phyloP scores from a whole-genome alignment of 2,797 vertebrate genomes.

The Pyrocephalus nanus region DNA sequence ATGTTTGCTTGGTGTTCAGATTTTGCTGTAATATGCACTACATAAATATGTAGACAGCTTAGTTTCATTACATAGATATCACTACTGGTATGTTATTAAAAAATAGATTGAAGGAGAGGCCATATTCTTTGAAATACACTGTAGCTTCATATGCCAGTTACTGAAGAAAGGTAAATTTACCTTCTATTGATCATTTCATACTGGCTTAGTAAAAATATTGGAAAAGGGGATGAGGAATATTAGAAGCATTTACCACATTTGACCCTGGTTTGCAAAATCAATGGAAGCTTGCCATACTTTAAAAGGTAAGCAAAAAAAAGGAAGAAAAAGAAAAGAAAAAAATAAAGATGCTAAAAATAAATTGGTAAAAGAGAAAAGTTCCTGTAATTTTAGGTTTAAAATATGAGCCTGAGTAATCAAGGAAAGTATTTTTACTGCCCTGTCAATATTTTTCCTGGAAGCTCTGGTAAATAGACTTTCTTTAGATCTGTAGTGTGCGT shows the following conservation, averaged over 20 bases:
- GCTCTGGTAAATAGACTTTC: constrained; percentile 74
- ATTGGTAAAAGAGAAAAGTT: constrained; percentile 73
- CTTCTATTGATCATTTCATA: constrained; percentile 40
- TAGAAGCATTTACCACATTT: constrained; percentile 13
- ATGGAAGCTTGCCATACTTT: constrained; percentile 58
- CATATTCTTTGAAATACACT: constrained; percentile 10
- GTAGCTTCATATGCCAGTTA: neutral
- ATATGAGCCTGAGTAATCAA: constrained; percentile 79
- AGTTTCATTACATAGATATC: constrained; percentile 29
- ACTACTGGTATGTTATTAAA: neutral
- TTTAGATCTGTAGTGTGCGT: constrained; percentile 75
- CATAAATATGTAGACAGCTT: constrained; percentile 51
- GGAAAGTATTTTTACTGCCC: constrained; percentile 84
- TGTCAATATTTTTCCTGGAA: constrained; percentile 86
- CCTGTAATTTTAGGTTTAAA: constrained; percentile 82
- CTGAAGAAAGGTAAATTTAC: constrained; percentile 19
- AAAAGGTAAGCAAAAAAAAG: constrained; percentile 57
- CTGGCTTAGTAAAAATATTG: neutral
- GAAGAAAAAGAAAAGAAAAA: constrained; percentile 25
- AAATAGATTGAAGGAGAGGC: neutral
- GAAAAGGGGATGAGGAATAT: neutral
- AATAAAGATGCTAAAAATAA: constrained; percentile 80
- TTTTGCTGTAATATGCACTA: constrained; percentile 38
- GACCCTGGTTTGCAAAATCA: constrained; percentile 46
- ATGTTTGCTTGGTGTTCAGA: constrained; percentile 3